phyloP scores from a whole-genome alignment of 1,140 invertebrate genomes.

The Brachionus koreanus region DNA sequence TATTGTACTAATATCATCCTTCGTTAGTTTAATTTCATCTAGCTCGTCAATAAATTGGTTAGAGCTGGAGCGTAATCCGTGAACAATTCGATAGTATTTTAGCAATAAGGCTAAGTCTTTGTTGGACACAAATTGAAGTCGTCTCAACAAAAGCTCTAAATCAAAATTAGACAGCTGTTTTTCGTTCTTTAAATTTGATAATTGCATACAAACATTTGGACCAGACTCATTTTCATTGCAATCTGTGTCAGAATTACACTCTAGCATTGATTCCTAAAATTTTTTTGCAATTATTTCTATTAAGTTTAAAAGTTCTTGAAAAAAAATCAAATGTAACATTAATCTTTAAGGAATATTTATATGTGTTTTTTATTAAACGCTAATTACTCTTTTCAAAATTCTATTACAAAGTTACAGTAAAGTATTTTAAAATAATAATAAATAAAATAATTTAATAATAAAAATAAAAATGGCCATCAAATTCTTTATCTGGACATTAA shows the following conservation, averaged over 20 bases:
- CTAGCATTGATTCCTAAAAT: not conserved
- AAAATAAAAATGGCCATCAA: no score
- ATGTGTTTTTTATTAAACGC: no score
- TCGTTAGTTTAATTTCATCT: not conserved
- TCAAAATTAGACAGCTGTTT: not conserved
- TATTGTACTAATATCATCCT: not conserved
- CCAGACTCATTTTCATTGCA: not conserved
- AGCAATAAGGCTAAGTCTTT: slow-evolving; percentile 16
- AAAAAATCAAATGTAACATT: no score
- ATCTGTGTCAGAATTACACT: slow-evolving; percentile 3
- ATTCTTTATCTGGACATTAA: no score
- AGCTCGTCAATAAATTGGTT: not conserved
- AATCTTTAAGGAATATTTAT: no score
- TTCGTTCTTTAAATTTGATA: slow-evolving; percentile 2
- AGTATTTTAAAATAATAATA: no score
- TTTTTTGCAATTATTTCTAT: no score
- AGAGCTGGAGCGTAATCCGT: not conserved
- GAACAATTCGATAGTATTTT: not conserved
- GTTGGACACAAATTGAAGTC: not conserved
- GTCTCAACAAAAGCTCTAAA: not conserved
- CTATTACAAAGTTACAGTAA: no score
- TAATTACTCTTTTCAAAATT: no score
- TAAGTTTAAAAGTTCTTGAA: no score
- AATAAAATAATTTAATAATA: no score
- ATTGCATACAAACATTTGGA: not conserved